These are phyloP conservation scores for Cardiocondyla obscurior DNA, from an alignment of 1,140 invertebrate genomes.

Conservation along the genomic window DNA sequence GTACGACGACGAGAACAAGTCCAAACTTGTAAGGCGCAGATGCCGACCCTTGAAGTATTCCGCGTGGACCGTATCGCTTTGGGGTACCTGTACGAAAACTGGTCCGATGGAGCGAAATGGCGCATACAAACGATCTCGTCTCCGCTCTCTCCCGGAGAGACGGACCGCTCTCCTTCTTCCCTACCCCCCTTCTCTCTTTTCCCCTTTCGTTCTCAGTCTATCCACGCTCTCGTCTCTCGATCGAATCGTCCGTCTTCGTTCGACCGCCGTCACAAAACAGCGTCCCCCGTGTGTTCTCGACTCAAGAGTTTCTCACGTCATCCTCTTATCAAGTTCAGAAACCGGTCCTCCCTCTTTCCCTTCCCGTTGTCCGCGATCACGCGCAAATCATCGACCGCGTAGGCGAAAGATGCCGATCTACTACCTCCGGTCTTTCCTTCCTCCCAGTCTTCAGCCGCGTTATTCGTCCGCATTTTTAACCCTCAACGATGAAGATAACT, in stretches of 20 bases:
- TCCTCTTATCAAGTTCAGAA: slow-evolving; percentile 74
- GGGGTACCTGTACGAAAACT: slow-evolving; percentile 72
- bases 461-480: not conserved
- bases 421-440: not conserved
- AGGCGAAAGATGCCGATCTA: slow-evolving; percentile 37
- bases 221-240: slow-evolving; percentile 22
- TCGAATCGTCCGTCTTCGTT: slow-evolving; percentile 63
- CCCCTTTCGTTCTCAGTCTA: slow-evolving; percentile 18
- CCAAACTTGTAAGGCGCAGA: slow-evolving; percentile 51
- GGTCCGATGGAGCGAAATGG: slow-evolving; percentile 70
- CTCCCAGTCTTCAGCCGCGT: not conserved
- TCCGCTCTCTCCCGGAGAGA: slow-evolving; percentile 60
- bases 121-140: slow-evolving; percentile 70
- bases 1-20: slow-evolving; percentile 53
- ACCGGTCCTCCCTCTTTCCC: slow-evolving; percentile 59
- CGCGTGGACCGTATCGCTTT: slow-evolving; percentile 62
- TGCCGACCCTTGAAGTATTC: slow-evolving; percentile 63
- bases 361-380: slow-evolving; percentile 20
- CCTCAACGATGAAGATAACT: not conserved
- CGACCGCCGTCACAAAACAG: slow-evolving; percentile 45
- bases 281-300: slow-evolving; percentile 59
- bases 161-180: slow-evolving; percentile 11
- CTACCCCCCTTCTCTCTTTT: slow-evolving; percentile 17
- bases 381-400: slow-evolving; percentile 41
- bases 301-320: slow-evolving; percentile 77